phyloP scores from a whole-genome alignment of 2,888 invertebrate genomes.

The Aquatica leii region DNA sequence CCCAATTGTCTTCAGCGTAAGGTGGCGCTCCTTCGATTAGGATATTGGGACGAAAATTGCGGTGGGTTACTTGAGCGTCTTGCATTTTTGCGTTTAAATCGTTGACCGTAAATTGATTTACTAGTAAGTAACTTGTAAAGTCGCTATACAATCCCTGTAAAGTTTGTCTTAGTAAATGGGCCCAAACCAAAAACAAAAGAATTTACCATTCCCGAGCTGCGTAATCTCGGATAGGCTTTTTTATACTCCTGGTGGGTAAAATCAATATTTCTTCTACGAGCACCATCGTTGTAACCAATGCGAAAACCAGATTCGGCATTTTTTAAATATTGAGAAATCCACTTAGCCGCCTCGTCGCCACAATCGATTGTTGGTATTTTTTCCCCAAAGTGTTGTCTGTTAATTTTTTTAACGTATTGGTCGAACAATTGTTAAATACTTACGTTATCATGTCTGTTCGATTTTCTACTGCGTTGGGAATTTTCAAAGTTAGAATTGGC shows the following conservation, averaged over 20 bases:
- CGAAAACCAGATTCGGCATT: neutral
- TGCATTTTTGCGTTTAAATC: conserved; percentile 62
- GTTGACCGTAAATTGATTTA: conserved; percentile 63
- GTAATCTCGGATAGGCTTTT: neutral
- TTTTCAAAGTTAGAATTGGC: neutral
- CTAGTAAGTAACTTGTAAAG: conserved; percentile 63
- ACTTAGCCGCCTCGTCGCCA: conserved; percentile 12
- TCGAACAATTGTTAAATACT: neutral
- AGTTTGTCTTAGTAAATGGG: neutral
- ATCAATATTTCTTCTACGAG: neutral
- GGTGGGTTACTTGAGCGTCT: conserved; percentile 55
- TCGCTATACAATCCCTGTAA: conserved; percentile 50
- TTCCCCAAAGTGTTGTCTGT: neutral
- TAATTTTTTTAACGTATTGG: too few species aligned
- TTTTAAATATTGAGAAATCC: neutral
- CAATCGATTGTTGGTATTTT: conserved; percentile 6
- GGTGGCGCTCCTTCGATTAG: conserved; percentile 61
- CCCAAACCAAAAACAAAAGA: too few species aligned
- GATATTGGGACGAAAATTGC: conserved; percentile 68
- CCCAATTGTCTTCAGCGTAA: conserved; percentile 66
- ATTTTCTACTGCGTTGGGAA: neutral
- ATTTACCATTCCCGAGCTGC: too few species aligned
- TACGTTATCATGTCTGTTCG: neutral
- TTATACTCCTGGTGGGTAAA: neutral
- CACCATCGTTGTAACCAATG: neutral